Evolutionary conservation across 2,113 vertebrate genomes (phyloP).

Genomic region (Uria lomvia): DNA sequence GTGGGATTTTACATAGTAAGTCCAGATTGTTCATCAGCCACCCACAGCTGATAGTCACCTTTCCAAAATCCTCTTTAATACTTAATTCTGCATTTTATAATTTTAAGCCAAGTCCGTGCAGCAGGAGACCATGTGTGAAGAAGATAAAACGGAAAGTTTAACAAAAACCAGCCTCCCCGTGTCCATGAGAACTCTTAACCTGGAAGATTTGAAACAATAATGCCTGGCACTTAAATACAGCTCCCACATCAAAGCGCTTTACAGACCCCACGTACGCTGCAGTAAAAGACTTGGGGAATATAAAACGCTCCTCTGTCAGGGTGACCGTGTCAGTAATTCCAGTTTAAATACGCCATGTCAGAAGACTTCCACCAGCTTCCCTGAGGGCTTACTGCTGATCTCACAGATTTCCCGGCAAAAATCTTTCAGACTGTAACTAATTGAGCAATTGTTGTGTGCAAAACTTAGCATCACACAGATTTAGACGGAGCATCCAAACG

Average conservation of each 20-base stretch:
- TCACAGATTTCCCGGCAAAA: background rate
- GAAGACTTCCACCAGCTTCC: background rate
- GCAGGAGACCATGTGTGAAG: slow-evolving; percentile 1
- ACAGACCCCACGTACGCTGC: background rate
- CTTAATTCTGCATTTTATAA: background rate
- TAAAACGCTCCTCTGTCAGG: background rate
- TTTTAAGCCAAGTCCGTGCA: background rate
- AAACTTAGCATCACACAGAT: background rate
- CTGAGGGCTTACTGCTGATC: background rate
- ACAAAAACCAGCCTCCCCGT: background rate
- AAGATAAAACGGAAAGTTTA: slow-evolving; percentile 17
- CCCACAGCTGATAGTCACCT: background rate
- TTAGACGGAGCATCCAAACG: background rate
- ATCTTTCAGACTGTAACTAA: background rate
- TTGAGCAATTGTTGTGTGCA: background rate
- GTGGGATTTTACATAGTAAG: background rate
- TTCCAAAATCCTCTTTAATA: background rate
- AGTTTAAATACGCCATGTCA: background rate
- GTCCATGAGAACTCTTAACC: background rate
- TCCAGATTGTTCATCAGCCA: background rate
- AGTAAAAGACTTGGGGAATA: background rate
- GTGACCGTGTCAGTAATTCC: background rate
- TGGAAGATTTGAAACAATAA: background rate
- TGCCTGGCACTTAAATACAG: background rate
- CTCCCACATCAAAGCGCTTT: slow-evolving; percentile 3